Evolutionary conservation across 2,113 vertebrate genomes (phyloP).

Genomic region (Cebus imitator): DNA sequence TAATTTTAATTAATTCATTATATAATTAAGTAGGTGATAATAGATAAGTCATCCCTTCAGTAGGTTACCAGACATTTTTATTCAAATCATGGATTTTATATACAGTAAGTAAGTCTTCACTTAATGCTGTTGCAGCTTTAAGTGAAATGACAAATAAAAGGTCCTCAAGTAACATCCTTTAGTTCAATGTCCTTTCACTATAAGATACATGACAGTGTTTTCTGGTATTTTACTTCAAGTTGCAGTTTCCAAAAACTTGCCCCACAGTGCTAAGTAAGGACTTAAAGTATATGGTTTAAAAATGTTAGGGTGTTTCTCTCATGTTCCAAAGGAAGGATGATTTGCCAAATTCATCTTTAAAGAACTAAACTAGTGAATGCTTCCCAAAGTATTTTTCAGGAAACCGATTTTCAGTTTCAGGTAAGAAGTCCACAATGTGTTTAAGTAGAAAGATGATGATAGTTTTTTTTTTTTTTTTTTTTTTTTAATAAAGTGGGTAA

Average conservation of each 20-base stretch:
- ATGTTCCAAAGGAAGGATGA: background rate
- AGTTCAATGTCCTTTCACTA: too few relatives aligned
- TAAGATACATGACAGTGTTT: background rate
- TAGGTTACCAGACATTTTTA: background rate
- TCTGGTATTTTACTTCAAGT: background rate
- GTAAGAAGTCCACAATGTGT: background rate
- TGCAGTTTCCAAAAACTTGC: background rate
- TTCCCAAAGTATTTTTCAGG: background rate
- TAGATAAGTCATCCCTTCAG: background rate
- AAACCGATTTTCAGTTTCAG: background rate
- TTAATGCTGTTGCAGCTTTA: background rate
- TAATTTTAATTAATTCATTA: background rate
- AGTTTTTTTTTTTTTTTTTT: too few relatives aligned
- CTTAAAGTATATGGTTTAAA: background rate
- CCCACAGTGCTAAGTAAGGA: background rate
- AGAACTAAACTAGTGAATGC: background rate
- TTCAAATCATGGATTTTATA: background rate
- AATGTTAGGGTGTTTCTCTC: background rate
- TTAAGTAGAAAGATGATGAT: background rate
- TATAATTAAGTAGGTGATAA: background rate
- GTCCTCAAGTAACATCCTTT: too few relatives aligned
- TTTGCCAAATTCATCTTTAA: slow-evolving; percentile 24
- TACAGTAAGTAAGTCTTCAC: background rate
- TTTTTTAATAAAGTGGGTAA: background rate
- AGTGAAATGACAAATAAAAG: background rate